These are phyloP conservation scores for Dinocampus coccinellae DNA, from an alignment of 2,888 invertebrate genomes.

Conservation along the genomic window DNA sequence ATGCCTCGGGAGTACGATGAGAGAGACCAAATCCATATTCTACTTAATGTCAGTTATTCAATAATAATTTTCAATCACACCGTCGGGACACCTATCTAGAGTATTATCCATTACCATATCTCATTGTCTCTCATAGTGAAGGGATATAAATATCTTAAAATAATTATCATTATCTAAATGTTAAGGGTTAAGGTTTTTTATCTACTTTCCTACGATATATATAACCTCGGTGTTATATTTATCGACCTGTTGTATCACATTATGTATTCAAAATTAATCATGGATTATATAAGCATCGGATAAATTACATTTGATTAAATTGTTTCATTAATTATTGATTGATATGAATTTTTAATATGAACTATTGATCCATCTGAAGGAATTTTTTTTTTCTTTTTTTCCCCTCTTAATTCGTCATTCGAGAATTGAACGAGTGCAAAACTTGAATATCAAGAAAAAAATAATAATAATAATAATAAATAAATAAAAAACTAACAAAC, in stretches of 20 bases:
- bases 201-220: neutral
- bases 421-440: neutral
- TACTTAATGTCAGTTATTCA: conserved; percentile 50
- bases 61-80: conserved; percentile 57
- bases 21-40: conserved; percentile 17
- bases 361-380: neutral
- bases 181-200: neutral
- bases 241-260: neutral
- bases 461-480: too few relatives aligned
- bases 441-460: neutral
- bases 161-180: neutral
- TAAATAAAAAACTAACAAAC: too few relatives aligned
- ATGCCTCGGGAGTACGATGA: conserved; percentile 23
- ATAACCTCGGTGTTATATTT: neutral
- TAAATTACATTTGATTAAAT: neutral
- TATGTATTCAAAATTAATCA: neutral
- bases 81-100: conserved; percentile 42
- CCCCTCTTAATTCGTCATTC: neutral
- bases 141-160: neutral
- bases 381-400: neutral
- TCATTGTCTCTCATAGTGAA: neutral
- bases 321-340: neutral
- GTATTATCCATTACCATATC: neutral
- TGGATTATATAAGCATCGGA: neutral
- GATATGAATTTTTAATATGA: neutral